Evolutionary conservation across 1,140 invertebrate genomes (phyloP).

Genomic region (Diorhabda carinulata): DNA sequence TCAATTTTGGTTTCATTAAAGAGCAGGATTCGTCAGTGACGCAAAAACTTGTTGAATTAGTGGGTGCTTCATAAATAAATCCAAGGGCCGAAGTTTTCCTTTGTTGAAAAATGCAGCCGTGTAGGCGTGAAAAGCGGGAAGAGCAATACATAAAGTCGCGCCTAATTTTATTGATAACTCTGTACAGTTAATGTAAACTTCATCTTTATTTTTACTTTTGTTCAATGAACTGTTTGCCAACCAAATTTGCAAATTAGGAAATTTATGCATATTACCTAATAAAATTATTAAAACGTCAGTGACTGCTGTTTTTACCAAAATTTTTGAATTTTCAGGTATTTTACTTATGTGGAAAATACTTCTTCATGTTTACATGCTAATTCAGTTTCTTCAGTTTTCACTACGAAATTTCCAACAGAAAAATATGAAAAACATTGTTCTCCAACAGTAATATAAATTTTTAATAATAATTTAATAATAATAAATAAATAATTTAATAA

Average conservation of each 20-base stretch:
- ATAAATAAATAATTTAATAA: too few relatives aligned
- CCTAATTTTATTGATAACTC: background rate
- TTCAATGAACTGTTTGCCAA: constrained; percentile 27
- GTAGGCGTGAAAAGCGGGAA: too few relatives aligned
- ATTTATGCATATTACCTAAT: constrained; percentile 40
- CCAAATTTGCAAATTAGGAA: constrained; percentile 33
- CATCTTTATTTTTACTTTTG: constrained; percentile 23
- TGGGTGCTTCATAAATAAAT: too few relatives aligned
- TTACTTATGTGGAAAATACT: constrained; percentile 27
- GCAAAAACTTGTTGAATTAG: too few relatives aligned
- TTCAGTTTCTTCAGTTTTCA: constrained; percentile 34
- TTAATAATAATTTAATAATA: constrained; percentile 6
- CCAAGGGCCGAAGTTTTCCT: too few relatives aligned
- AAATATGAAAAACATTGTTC: constrained; percentile 18
- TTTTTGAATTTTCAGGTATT: constrained; percentile 26
- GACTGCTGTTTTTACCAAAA: constrained; percentile 30
- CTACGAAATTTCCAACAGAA: constrained; percentile 16
- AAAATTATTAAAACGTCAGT: constrained; percentile 40
- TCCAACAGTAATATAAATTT: constrained; percentile 33
- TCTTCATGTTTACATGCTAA: constrained; percentile 26
- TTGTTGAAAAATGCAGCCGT: too few relatives aligned
- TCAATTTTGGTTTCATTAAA: constrained; percentile 31
- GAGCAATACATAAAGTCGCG: background rate
- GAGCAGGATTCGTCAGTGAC: background rate
- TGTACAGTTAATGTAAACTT: constrained; percentile 8